Evolutionary conservation across 2,797 vertebrate species (phyloP), one percentile per base, ranked within the genome.

Genomic region (Arrhamphus sclerolepis): DNA sequence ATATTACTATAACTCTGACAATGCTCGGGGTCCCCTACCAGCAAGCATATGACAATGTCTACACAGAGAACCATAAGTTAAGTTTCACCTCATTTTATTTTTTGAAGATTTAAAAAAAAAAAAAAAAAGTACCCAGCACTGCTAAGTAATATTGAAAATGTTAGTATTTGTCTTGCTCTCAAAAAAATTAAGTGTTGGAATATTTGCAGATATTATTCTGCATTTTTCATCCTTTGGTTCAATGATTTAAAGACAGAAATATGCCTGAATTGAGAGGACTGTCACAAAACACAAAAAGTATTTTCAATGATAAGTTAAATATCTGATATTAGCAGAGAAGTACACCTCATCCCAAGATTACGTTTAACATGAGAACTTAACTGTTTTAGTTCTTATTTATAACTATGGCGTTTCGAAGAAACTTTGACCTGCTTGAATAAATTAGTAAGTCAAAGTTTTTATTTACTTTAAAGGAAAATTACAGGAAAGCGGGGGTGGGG

Each of bases 231-330:
- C 17, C 14, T 60, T 72, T 34, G 39, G 20, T 46, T 28, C 1
- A 47, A 50, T 61, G 1, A 41, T 54, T 72, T n/a, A 10, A 5
- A 68, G 22, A 52, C 28, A 20, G 34, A 38, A 38, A 38, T 38
- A 1, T 17, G 26, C 4, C 34, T 8, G 28, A 62, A 11, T 13
- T n/a, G 17, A 53, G 3, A 53, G 6, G 21, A 14, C 34, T 4
- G 22, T 24, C 34, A 52, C 34, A n/a, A 24, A 40, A 40, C n/a
- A 56, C 7, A 39, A 7, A 29, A 38, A 38, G 34, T 38, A 38
- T 38, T 38, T 50, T 56, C 13, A 44, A 11, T 54, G 38, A 62
- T 72, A 59, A 59, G 50, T 51, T 63, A n/a, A 60, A 63, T 14
- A 53, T 54, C 26, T 39, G 49, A 70, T 57, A 58, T 39, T 39